These are phyloP conservation scores for Drosophila navojoa DNA, from an alignment of 1,140 invertebrate species.

Conservation along the genomic window DNA sequence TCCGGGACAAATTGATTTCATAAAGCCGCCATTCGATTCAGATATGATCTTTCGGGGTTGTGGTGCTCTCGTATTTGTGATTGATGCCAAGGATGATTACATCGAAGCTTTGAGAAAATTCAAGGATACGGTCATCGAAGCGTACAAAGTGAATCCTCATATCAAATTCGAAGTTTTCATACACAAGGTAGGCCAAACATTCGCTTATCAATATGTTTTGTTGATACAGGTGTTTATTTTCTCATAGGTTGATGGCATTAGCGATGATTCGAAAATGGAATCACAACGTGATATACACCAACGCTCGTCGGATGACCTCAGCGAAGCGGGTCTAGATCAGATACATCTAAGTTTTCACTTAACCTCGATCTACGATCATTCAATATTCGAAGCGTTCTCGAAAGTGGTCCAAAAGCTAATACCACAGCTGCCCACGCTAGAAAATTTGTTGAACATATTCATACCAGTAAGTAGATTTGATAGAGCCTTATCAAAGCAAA, in stretches of 20 bases:
- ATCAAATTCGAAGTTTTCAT: conserved; percentile 99
- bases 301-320: conserved; percentile 96
- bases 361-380: conserved; percentile 99
- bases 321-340: conserved; percentile 93
- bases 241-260: conserved; percentile 95
- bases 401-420: conserved; percentile 99
- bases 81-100: conserved; percentile 99
- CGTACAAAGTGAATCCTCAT: conserved; percentile 97
- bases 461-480: conserved; percentile 92
- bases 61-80: conserved; percentile 99
- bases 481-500: neutral
- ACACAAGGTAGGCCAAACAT: conserved; percentile 88
- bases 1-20: conserved; percentile 99
- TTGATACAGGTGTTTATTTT: conserved; percentile 34
- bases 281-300: conserved; percentile 99
- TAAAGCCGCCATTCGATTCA: conserved; percentile 97
- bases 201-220: conserved; percentile 19
- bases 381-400: conserved; percentile 99
- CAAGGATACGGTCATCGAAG: conserved; percentile 95
- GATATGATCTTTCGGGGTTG: conserved; percentile 97
- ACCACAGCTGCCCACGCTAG: conserved; percentile 97
- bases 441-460: conserved; percentile 99
- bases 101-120: conserved; percentile 97
- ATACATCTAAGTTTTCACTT: conserved; percentile 97
- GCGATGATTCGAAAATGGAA: conserved; percentile 99